Conservation (phyloP, 2,113 vertebrate genomes). For the Blennius ocellaris region DNA sequence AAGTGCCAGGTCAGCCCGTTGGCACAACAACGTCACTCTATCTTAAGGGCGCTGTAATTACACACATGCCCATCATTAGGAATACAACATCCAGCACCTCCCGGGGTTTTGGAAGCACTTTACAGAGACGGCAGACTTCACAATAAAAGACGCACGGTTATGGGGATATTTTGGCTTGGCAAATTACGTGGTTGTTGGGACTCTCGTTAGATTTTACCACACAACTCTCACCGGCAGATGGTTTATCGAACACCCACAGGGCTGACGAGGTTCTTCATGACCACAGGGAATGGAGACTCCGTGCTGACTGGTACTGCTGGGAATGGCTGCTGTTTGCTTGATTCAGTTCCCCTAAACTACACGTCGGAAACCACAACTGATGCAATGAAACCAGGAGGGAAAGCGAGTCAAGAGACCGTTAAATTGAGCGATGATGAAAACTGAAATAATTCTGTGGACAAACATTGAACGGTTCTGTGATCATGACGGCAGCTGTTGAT, state of each 20-base stretch:
- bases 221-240: slow-evolving; percentile 40
- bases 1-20: slow-evolving; percentile 49
- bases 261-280: not conserved
- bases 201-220: slow-evolving; percentile 44
- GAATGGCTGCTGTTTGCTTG: slow-evolving; percentile 4
- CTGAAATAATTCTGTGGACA: too few relatives aligned
- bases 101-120: slow-evolving; percentile 52
- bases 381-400: too few relatives aligned
- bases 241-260: slow-evolving; percentile 55
- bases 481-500: too few relatives aligned
- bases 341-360: not conserved
- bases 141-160: slow-evolving; percentile 36
- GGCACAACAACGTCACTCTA: slow-evolving; percentile 31
- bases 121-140: slow-evolving; percentile 38
- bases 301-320: not conserved
- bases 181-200: slow-evolving; percentile 46
- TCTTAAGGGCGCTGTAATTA: slow-evolving; percentile 49
- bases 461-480: too few relatives aligned
- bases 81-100: slow-evolving; percentile 25
- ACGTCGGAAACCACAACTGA: too few relatives aligned
- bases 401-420: too few relatives aligned
- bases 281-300: not conserved
- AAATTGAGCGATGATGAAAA: too few relatives aligned
- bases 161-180: slow-evolving; percentile 15
- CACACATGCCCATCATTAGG: slow-evolving; percentile 46